Base-by-base conservation (phyloP, 2,113 vertebrate genomes). In the Choloepus hoffmanni region DNA sequence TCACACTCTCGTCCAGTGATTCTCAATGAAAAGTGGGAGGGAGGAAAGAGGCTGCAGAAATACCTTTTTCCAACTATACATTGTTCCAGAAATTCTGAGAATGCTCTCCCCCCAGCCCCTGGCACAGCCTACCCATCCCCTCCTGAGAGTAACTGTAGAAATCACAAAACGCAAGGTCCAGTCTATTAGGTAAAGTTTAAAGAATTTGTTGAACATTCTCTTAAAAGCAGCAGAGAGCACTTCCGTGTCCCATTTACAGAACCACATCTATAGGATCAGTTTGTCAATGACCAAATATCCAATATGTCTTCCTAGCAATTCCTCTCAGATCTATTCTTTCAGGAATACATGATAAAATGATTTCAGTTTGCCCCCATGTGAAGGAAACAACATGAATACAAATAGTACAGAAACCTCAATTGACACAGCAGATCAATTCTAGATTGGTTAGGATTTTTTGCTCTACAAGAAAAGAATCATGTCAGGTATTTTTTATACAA, bases 241-340 rank as follows among this genome's bases (percentile, higher is more conserved):
- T 30, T 87, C 50, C 84, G 24, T 21, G 21, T 60, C n/a, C 10
- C 40, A 10, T 83, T 83, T 65, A 68, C 16, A 50, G 50, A 11
- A 36, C 76, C 83, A 60, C 43, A 85, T n/a, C 40, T 60, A 16
- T 23, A 45, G 16, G 36, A 40, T 73, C 45, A 78, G 33, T 60
- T 40, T 79, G 50, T 33, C 82, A 63, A 55, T 18, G 26, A 86
- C 30, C 62, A 18, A 13, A 65, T 90, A 78, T 15, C 8, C 70
- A 76, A 26, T 68, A 18, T 19, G 33, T 76, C 85, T 73, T 90
- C 45, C n/a, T 62, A 60, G 19, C 65, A 68, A 58, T 65, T 96
- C 48, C 84, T 81, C 95, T 92, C 79, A 94, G 65, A 92, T 76
- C 45, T 78, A 5, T 23, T 87, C 8, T 78, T 78, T 83, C 79